A percentile compares a stretch with the other conserved stretches of the same genome.
phyloP scores from a whole-genome alignment of 2,113 vertebrate genomes.

The Ctenomys sociabilis region DNA sequence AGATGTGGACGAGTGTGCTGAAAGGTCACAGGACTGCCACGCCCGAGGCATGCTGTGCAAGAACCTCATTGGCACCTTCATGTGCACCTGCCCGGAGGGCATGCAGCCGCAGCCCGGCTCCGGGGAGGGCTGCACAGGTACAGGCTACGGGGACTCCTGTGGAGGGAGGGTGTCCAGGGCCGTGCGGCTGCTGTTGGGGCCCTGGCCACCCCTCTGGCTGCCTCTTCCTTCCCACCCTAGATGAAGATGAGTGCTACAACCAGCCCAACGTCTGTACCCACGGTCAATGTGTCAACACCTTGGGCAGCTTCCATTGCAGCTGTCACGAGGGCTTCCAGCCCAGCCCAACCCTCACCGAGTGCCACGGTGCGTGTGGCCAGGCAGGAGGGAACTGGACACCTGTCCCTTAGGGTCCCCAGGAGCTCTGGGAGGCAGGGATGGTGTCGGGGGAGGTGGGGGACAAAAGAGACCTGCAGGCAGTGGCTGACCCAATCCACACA shows the following conservation, averaged over 20 bases:
- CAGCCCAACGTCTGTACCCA: conserved; percentile 94
- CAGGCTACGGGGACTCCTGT: background rate
- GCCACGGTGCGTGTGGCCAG: conserved; percentile 89
- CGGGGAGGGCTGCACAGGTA: conserved; percentile 95
- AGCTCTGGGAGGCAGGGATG: rapidly evolving
- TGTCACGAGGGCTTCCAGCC: conserved; percentile 94
- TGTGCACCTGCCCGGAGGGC: conserved; percentile 93
- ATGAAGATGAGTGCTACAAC: conserved; percentile 93
- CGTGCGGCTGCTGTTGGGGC: rapidly evolving
- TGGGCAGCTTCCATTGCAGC: conserved; percentile 94
- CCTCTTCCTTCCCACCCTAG: conserved; percentile 78
- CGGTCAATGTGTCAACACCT: conserved; percentile 92
- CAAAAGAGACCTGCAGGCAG: rapidly evolving
- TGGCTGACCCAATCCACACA: background rate
- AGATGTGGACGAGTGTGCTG: conserved; percentile 95
- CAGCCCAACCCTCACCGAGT: conserved; percentile 91
- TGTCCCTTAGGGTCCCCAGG: rapidly evolving
- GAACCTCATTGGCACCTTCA: conserved; percentile 95
- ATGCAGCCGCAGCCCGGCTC: conserved; percentile 90
- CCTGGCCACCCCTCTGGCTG: background rate
- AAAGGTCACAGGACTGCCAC: conserved; percentile 92
- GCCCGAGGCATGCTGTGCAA: conserved; percentile 95
- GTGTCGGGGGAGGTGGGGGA: rapidly evolving
- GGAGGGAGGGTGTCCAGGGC: background rate
- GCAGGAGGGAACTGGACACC: rapidly evolving